Conservation (phyloP, 2,888 invertebrate species). For the Osmoderma eremita region DNA sequence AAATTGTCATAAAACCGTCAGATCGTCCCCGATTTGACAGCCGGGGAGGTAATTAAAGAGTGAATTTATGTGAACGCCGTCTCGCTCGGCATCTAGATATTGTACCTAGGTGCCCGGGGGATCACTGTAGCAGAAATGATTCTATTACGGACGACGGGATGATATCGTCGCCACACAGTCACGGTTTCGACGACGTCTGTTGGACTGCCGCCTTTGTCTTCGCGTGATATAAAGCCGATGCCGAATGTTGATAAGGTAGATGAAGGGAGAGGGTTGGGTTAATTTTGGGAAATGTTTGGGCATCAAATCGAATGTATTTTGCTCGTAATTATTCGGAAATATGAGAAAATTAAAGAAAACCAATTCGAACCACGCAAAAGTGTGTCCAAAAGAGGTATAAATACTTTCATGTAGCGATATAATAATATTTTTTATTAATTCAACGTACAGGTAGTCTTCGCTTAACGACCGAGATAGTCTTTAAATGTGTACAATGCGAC, state of each 20-base stretch:
- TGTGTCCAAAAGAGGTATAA: no score
- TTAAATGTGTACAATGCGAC: no score
- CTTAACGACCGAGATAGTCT: no score
- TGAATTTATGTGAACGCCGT: slow-evolving; percentile 64
- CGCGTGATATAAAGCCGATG: slow-evolving; percentile 26
- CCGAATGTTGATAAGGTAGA: slow-evolving; percentile 22
- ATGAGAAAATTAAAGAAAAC: no score
- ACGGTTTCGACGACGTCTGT: slow-evolving; percentile 28
- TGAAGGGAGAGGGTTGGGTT: background rate
- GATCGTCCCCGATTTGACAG: slow-evolving; percentile 75
- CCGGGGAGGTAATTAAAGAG: slow-evolving; percentile 65
- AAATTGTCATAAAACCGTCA: slow-evolving; percentile 79
- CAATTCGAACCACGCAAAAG: no score
- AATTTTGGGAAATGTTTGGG: slow-evolving; percentile 13
- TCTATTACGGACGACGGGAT: slow-evolving; percentile 43
- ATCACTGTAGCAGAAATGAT: slow-evolving; percentile 50
- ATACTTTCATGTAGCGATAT: no score
- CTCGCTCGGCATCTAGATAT: slow-evolving; percentile 62
- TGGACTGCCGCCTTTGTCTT: slow-evolving; percentile 24
- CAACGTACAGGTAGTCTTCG: no score
- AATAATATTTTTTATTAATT: no score
- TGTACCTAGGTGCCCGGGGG: slow-evolving; percentile 49
- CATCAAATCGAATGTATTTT: no score
- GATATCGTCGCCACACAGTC: slow-evolving; percentile 16
- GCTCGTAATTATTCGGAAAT: no score